phyloP scores from a whole-genome alignment of 2,797 vertebrate genomes.

The Pteronotus mesoamericanus region DNA sequence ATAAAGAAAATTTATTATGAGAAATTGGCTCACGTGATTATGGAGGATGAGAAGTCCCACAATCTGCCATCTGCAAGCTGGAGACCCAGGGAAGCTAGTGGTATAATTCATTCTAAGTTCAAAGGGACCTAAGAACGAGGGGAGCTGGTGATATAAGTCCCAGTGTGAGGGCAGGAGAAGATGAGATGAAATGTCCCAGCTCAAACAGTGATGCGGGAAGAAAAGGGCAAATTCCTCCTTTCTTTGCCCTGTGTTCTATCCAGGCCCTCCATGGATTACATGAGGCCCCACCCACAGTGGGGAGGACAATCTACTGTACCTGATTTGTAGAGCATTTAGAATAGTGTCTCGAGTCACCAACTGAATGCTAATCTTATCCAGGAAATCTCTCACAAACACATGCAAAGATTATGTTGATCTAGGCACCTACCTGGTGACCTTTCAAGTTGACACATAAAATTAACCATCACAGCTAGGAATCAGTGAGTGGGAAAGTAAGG shows the following conservation, averaged over 20 bases:
- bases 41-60: not conserved
- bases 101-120: not conserved
- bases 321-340: not conserved
- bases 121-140: not conserved
- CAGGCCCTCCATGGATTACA: not conserved
- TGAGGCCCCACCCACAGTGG: not conserved
- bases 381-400: not conserved
- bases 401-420: not conserved
- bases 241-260: not conserved
- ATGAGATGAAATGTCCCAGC: not conserved
- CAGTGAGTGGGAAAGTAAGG: too few relatives aligned
- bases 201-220: not conserved
- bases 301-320: not conserved
- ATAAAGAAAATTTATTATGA: not conserved
- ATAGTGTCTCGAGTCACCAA: not conserved
- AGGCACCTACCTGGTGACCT: not conserved
- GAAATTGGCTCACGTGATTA: not conserved
- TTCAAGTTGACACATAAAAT: not conserved
- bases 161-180: not conserved
- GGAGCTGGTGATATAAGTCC: not conserved
- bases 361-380: not conserved
- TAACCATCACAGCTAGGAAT: not conserved
- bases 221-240: not conserved
- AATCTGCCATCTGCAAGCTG: not conserved
- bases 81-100: not conserved